Evolutionary conservation across 2,888 invertebrate genomes (phyloP).

Genomic region (Chymomyza fuscimana): DNA sequence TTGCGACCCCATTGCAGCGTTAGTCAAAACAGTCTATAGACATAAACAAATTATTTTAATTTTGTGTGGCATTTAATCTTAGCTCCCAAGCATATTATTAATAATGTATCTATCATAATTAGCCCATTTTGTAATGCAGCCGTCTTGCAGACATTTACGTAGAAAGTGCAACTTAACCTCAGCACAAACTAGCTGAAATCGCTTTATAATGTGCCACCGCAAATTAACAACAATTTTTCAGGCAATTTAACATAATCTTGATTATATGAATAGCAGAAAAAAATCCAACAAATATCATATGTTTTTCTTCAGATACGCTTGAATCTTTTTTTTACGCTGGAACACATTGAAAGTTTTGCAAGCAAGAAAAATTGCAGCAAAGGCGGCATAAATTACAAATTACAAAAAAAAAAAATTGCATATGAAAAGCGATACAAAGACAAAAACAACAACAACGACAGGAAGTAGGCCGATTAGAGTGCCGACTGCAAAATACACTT

Average conservation of each 20-base stretch:
- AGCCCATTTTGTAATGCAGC: constrained; percentile 49
- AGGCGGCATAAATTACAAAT: constrained; percentile 67
- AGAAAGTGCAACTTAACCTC: constrained; percentile 66
- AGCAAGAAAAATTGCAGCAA: constrained; percentile 39
- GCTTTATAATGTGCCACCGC: constrained; percentile 65
- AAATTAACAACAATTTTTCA: constrained; percentile 72
- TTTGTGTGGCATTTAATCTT: background rate
- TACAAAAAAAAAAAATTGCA: constrained; percentile 36
- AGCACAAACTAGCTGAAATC: constrained; percentile 53
- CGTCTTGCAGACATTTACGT: constrained; percentile 1
- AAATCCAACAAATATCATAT: constrained; percentile 29
- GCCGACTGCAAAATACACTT: too few relatives aligned
- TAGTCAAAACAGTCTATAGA: background rate
- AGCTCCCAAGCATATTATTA: background rate
- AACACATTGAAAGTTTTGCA: constrained; percentile 17
- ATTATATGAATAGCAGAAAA: constrained; percentile 46
- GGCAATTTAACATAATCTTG: constrained; percentile 72
- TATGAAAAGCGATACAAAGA: constrained; percentile 20
- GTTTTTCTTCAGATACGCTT: constrained; percentile 13
- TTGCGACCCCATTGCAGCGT: background rate
- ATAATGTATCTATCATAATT: constrained; percentile 59
- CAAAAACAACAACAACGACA: background rate
- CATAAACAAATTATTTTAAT: background rate
- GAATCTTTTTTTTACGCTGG: background rate
- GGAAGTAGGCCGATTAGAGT: too few relatives aligned